Evolutionary conservation across 2,888 invertebrate species (phyloP).

Genomic region (Hypomecis punctinalis): DNA sequence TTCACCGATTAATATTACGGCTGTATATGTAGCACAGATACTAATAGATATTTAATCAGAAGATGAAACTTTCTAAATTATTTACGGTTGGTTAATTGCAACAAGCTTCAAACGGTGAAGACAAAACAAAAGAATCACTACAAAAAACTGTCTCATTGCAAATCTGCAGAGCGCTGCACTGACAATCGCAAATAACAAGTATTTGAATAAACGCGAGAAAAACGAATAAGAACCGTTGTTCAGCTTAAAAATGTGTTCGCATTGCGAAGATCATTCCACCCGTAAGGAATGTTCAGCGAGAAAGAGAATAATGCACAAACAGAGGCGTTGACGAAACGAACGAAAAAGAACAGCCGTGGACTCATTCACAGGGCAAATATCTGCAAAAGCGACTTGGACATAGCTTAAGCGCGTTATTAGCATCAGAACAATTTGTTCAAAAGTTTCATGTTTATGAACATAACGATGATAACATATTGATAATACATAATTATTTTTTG

Average conservation of each 20-base stretch:
- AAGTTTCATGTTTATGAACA: too few species aligned
- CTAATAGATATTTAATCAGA: too few species aligned
- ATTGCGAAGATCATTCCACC: constrained; percentile 68
- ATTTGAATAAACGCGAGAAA: constrained; percentile 59
- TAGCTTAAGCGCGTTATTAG: too few species aligned
- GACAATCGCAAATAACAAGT: constrained; percentile 59
- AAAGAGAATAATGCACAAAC: constrained; percentile 70
- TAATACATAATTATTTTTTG: too few species aligned
- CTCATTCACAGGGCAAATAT: constrained; percentile 67
- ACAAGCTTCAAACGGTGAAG: neutral
- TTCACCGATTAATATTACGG: too few species aligned
- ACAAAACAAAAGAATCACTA: neutral
- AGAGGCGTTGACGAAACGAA: constrained; percentile 74
- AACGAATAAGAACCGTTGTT: constrained; percentile 59
- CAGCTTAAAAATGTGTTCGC: constrained; percentile 75
- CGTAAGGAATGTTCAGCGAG: constrained; percentile 63
- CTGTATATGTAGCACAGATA: too few species aligned
- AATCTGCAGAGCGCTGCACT: constrained; percentile 40
- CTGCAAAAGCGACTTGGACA: too few species aligned
- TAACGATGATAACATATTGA: too few species aligned
- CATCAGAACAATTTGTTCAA: too few species aligned
- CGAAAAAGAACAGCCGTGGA: constrained; percentile 72
- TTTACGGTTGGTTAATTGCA: too few species aligned
- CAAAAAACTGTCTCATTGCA: constrained; percentile 18
- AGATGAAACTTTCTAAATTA: too few species aligned